These are phyloP conservation scores for Phengaris alcon DNA, from an alignment of 2,888 invertebrate species.

Conservation along the genomic window DNA sequence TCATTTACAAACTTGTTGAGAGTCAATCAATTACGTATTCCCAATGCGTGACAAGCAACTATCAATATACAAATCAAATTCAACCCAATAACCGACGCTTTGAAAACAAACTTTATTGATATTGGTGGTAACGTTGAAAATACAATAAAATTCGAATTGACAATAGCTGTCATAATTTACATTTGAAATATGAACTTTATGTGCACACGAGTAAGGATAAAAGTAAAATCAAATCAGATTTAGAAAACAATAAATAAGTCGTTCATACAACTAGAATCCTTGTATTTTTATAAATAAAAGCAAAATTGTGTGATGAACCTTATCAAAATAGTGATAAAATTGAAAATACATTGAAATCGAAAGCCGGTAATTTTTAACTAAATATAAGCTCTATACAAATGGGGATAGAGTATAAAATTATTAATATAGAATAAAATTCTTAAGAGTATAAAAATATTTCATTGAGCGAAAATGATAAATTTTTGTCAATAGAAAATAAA, in stretches of 20 bases:
- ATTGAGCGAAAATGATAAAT: background rate
- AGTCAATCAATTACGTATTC: slow-evolving; percentile 2
- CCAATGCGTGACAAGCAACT: slow-evolving; percentile 4
- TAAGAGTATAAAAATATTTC: no score
- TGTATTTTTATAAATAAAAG: background rate
- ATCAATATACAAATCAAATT: background rate
- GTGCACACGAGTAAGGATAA: background rate
- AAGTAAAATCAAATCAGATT: background rate
- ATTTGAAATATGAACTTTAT: background rate
- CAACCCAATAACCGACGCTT: background rate
- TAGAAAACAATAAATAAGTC: background rate
- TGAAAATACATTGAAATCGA: background rate
- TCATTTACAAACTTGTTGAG: background rate
- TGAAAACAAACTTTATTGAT: background rate
- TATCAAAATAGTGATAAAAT: background rate
- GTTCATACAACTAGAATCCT: background rate
- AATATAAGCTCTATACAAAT: background rate
- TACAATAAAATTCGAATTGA: background rate
- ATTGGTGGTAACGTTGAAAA: background rate
- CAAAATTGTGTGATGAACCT: background rate
- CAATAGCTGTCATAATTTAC: background rate
- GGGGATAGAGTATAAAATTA: background rate
- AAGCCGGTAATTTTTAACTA: background rate
- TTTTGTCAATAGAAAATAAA: background rate
- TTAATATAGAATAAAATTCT: no score